phyloP scores from a whole-genome alignment of 2,888 invertebrate genomes.

The Lepeophtheirus nordmannii region DNA sequence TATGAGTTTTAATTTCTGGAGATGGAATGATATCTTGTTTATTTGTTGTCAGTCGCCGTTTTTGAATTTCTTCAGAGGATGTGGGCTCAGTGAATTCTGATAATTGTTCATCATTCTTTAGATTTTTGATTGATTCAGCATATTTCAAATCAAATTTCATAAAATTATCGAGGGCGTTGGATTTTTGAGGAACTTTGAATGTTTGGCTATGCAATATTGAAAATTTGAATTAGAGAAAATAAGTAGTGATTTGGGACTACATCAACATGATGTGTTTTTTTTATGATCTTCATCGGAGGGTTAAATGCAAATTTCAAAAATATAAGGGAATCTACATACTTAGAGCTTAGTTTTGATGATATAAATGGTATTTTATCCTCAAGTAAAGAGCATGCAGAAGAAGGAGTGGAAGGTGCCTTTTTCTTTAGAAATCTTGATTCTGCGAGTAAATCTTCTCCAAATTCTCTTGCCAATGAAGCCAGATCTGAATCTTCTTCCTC shows the following conservation, averaged over 20 bases:
- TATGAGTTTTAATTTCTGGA: not conserved
- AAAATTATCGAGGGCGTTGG: not conserved
- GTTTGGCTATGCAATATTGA: not conserved
- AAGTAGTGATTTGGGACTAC: too few relatives aligned
- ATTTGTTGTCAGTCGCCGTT: not conserved
- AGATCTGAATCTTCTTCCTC: not conserved
- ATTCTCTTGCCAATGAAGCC: not conserved
- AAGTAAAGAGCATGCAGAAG: not conserved
- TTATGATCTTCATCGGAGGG: too few relatives aligned
- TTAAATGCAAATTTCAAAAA: too few relatives aligned
- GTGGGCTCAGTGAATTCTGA: not conserved
- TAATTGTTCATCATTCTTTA: not conserved
- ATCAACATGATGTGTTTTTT: too few relatives aligned
- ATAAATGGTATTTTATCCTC: not conserved
- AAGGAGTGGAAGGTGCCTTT: not conserved
- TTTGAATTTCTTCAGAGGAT: slow-evolving; percentile 1
- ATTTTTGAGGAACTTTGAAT: not conserved
- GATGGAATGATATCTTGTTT: too few relatives aligned
- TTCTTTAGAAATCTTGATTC: not conserved
- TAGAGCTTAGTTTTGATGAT: not conserved
- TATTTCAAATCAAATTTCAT: not conserved
- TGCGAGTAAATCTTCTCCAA: not conserved
- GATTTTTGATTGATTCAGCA: not conserved
- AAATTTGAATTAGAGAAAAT: too few relatives aligned
- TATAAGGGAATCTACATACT: not conserved